These are phyloP conservation scores for Pristionchus arcanus DNA, from an alignment of 2,888 invertebrate species.

Conservation along the genomic window DNA sequence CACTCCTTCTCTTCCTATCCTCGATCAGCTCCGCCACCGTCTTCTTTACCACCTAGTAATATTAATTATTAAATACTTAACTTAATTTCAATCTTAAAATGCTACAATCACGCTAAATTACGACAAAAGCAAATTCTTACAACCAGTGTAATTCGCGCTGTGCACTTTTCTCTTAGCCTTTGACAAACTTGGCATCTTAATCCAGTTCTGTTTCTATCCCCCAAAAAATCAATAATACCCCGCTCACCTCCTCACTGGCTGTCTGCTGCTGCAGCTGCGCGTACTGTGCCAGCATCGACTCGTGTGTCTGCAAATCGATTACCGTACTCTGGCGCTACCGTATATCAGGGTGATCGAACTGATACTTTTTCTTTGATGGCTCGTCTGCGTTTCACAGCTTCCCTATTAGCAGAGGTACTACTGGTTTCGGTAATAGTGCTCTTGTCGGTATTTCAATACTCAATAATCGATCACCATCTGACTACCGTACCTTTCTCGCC, in stretches of 20 bases:
- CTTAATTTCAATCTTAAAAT: neutral
- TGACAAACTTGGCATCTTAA: neutral
- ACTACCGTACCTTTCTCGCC: slow-evolving; percentile 38
- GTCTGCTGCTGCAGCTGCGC: neutral
- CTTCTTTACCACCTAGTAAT: slow-evolving; percentile 31
- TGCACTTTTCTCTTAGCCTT: neutral
- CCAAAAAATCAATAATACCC: neutral
- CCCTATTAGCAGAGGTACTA: neutral
- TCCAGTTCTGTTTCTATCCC: neutral
- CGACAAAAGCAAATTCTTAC: too few relatives aligned
- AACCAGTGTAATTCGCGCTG: neutral
- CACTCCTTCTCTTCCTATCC: slow-evolving; percentile 36
- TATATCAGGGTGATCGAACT: neutral
- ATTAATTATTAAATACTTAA: neutral
- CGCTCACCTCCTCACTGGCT: slow-evolving; percentile 38
- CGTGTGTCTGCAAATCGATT: slow-evolving; percentile 35
- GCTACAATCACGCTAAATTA: too few relatives aligned
- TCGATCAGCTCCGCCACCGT: slow-evolving; percentile 54
- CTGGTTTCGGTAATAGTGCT: too few relatives aligned
- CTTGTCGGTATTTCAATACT: neutral
- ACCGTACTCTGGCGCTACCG: slow-evolving; percentile 13
- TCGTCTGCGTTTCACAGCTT: neutral
- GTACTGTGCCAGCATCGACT: slow-evolving; percentile 9
- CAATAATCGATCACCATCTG: neutral
- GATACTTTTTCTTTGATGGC: neutral